Base-by-base conservation (phyloP, 2,888 invertebrate species). In the Stenichneumon culpator region DNA sequence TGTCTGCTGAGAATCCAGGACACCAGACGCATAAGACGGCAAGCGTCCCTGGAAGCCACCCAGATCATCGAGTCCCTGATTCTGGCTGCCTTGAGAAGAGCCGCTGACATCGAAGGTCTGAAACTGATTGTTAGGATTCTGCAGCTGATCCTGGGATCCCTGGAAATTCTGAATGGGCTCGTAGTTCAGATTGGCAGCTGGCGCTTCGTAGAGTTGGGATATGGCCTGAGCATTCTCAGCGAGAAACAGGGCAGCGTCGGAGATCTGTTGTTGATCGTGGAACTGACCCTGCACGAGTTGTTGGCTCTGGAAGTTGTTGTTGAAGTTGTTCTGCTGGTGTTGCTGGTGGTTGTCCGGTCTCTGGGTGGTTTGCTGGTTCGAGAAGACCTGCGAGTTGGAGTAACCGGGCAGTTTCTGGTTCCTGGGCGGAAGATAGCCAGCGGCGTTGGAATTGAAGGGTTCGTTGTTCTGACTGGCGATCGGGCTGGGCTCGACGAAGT, bases 351-450 rank as follows among this genome's bases (percentile, higher is more conserved):
- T 86, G 22, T 81, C 52, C 3, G 5, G 32, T 0, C 57, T 14
- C 44, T 79, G 74, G 6, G 68, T 19, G 32, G 82, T 47, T 11
- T 85, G 78, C n/a, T 81, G 44, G 63, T 79, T 83, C 5, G 72
- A 82, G 60, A 73, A 81, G 2, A 22, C 73, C 68, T 83, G 6
- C 9, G 87, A 19, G 3, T 85, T 36, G 1, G 89, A 47, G 65
- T 89, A 88, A 0, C 47, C 63, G 0, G 94, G 94, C 3, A 93
- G 82, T 57, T 91, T 91, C 60, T 94, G 94, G 86, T 94, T 94
- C 47, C 87, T 89, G 14, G 94, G 94, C 22, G 93, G 94, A 39
- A 94, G 87, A 83, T 94, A 94, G 73, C 93, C 91, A 0, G 94
- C 93, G 0, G 91, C 90, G 65, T 93, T 89, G 2, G 88, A 85